phyloP scores from a whole-genome alignment of 2,888 invertebrate species.

The Scrobipalpa costella region DNA sequence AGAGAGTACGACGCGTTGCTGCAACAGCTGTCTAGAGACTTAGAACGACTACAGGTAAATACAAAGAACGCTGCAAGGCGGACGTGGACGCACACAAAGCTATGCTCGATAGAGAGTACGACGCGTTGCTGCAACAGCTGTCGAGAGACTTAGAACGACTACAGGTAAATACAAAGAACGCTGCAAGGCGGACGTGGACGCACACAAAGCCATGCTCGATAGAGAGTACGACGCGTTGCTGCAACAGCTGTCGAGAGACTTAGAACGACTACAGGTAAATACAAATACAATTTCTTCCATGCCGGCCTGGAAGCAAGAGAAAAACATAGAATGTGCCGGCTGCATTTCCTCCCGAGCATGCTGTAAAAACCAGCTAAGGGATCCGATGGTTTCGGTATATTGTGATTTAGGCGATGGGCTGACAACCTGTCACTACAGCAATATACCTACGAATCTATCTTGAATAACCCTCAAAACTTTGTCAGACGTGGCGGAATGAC shows the following conservation, averaged over 20 bases:
- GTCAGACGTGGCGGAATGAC: too few species aligned
- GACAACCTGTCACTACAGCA: too few species aligned
- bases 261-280: conserved; percentile 88
- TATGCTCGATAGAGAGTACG: conserved; percentile 73
- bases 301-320: conserved; percentile 99
- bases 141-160: conserved; percentile 95
- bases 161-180: conserved; percentile 96
- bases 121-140: conserved; percentile 92
- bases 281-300: conserved; percentile 90
- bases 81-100: conserved; percentile 98
- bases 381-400: too few species aligned
- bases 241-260: conserved; percentile 94
- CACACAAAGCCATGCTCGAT: conserved; percentile 91
- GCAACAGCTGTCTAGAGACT: conserved; percentile 94
- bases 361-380: too few species aligned
- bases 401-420: too few species aligned
- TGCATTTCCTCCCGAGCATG: too few species aligned
- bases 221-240: conserved; percentile 81
- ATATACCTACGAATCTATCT: too few species aligned
- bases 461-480: too few species aligned
- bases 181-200: conserved; percentile 98
- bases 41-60: conserved; percentile 98
- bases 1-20: conserved; percentile 97
- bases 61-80: conserved; percentile 96
- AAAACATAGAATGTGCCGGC: too few species aligned